These are phyloP conservation scores for Diacarnus erythraeanus DNA, from an alignment of 37 sponge, comb jelly and placozoan genomes.

Conservation along the genomic window DNA sequence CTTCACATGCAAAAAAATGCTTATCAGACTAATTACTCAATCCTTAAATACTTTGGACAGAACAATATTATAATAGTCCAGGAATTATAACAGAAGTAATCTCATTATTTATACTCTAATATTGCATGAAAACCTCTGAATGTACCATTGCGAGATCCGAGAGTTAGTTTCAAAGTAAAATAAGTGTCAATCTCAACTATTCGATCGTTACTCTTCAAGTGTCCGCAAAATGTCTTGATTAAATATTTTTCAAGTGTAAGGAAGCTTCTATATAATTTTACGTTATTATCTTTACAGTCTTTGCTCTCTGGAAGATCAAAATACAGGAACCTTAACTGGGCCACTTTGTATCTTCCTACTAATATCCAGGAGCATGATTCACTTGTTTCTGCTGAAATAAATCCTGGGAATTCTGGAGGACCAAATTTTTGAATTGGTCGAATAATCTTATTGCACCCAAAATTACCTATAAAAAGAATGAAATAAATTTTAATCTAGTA, in stretches of 20 bases:
- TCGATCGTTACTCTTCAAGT: background rate
- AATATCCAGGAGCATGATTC: background rate
- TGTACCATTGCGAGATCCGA: background rate
- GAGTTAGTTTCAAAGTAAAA: background rate
- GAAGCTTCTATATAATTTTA: background rate
- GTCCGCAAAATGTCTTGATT: constrained; percentile 4
- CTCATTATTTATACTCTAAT: background rate
- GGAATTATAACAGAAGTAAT: too few species aligned
- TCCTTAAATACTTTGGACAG: too few species aligned
- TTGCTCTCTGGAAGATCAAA: constrained; percentile 21
- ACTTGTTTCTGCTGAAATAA: background rate
- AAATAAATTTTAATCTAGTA: too few species aligned
- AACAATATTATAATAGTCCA: too few species aligned
- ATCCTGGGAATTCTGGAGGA: constrained; percentile 16
- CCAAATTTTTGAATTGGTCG: background rate
- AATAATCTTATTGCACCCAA: background rate
- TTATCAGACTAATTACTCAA: too few species aligned
- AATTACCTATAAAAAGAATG: background rate
- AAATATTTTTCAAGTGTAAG: background rate
- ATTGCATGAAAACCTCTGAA: constrained; percentile 22
- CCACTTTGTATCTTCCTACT: background rate
- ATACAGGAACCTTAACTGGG: constrained; percentile 8
- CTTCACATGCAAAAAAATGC: too few species aligned
- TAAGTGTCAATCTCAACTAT: background rate
- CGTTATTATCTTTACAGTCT: background rate